A percentile compares a stretch with the other conserved stretches of the same genome.
Conservation (phyloP, 2,888 invertebrate genomes). For the Drosophila longiperda region DNA sequence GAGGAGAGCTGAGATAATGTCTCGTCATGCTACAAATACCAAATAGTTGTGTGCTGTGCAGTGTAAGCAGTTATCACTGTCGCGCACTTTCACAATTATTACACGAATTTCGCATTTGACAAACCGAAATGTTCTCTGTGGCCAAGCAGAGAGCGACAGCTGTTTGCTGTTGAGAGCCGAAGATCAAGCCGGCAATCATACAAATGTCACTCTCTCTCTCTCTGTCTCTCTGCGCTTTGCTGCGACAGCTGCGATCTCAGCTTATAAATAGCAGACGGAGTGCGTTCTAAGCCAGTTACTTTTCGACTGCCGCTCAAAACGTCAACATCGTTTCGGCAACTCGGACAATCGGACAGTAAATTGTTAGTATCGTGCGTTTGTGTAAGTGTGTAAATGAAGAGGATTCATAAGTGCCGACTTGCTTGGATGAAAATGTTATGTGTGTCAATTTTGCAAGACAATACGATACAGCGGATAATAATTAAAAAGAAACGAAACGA, state of each 20-base stretch:
- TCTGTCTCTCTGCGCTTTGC: neutral
- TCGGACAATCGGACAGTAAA: slow-evolving; percentile 21
- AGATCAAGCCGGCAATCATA: slow-evolving; percentile 28
- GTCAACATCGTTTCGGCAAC: slow-evolving; percentile 45
- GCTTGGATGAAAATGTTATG: slow-evolving; percentile 58
- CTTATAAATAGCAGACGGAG: slow-evolving; percentile 79
- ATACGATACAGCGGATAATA: slow-evolving; percentile 21
- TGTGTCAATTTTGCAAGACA: slow-evolving; percentile 65
- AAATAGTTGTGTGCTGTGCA: slow-evolving; percentile 30
- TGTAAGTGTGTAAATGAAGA: slow-evolving; percentile 21
- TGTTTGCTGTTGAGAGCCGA: slow-evolving; percentile 8
- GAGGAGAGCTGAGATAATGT: no score
- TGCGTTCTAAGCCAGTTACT: slow-evolving; percentile 75
- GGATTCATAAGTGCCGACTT: slow-evolving; percentile 45
- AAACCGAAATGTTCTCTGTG: slow-evolving; percentile 44
- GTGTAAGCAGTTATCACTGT: slow-evolving; percentile 57
- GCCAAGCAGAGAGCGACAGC: slow-evolving; percentile 1
- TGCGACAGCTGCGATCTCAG: slow-evolving; percentile 42
- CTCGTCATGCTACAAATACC: neutral
- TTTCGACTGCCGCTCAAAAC: slow-evolving; percentile 68
- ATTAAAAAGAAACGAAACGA: slow-evolving; percentile 41
- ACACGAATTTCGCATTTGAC: slow-evolving; percentile 58
- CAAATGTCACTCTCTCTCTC: neutral
- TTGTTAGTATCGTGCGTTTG: slow-evolving; percentile 56
- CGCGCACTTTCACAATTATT: slow-evolving; percentile 68